Evolutionary conservation across 2,797 vertebrate species (phyloP).

Genomic region (Centroberyx gerrardi): DNA sequence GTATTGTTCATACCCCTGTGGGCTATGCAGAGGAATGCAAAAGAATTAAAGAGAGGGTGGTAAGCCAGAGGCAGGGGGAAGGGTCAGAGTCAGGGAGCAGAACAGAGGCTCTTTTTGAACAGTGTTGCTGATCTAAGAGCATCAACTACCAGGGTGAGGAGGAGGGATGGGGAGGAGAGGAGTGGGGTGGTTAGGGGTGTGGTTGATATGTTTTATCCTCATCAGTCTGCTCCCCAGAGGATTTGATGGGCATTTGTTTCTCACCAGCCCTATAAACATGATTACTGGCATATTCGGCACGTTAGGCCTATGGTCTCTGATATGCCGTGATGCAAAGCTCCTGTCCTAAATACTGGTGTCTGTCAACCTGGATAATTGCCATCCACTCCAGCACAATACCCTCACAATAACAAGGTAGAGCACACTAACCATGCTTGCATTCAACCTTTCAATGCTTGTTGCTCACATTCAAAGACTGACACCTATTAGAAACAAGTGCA

Average conservation of each 20-base stretch:
- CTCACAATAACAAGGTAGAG: conserved; percentile 58
- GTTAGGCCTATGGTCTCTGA: conserved; percentile 42
- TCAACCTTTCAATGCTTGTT: conserved; percentile 22
- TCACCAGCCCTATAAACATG: conserved; percentile 72
- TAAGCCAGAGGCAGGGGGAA: conserved; percentile 24
- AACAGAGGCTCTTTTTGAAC: conserved; percentile 56
- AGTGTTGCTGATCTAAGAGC: conserved; percentile 52
- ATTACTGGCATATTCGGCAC: conserved; percentile 61
- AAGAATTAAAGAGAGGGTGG: conserved; percentile 37
- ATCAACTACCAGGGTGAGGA: conserved; percentile 13
- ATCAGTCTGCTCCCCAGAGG: conserved; percentile 57
- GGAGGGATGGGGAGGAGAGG: neutral
- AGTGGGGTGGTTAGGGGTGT: no score
- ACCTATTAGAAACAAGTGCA: conserved; percentile 56
- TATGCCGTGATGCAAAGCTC: conserved; percentile 28
- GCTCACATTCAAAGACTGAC: conserved; percentile 61
- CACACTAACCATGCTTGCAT: conserved; percentile 10
- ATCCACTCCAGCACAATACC: conserved; percentile 66
- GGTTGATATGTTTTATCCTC: conserved; percentile 39
- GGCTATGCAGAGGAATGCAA: conserved; percentile 37
- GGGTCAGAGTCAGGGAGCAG: conserved; percentile 26
- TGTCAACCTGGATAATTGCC: conserved; percentile 64
- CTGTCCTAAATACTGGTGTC: conserved; percentile 37
- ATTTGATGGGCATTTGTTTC: conserved; percentile 72
- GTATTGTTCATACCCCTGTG: neutral